phyloP scores from a whole-genome alignment of 2,113 vertebrate species.

The Indri indri region DNA sequence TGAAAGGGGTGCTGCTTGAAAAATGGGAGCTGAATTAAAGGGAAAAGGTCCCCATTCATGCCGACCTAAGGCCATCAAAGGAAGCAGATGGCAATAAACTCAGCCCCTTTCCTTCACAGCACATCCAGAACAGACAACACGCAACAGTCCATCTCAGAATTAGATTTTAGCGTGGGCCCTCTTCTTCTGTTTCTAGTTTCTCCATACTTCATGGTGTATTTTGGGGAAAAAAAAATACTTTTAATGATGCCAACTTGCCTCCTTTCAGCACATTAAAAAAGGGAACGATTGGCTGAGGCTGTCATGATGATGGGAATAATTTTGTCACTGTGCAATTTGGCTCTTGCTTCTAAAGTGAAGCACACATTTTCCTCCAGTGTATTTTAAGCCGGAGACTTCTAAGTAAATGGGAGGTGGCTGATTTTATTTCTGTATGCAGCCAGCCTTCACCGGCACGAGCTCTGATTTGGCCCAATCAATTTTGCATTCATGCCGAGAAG shows the following conservation, averaged over 20 bases:
- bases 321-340: slow-evolving; percentile 74
- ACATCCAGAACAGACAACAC: neutral
- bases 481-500: slow-evolving; percentile 68
- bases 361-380: slow-evolving; percentile 40
- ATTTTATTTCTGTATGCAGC: slow-evolving; percentile 68
- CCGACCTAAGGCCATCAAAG: neutral
- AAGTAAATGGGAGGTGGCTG: slow-evolving; percentile 72
- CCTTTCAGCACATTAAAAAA: slow-evolving; percentile 70
- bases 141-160: slow-evolving; percentile 39
- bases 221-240: slow-evolving; percentile 60
- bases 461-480: slow-evolving; percentile 75
- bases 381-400: slow-evolving; percentile 69
- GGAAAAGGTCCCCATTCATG: neutral
- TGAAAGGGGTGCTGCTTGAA: neutral
- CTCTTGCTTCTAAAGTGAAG: slow-evolving; percentile 64
- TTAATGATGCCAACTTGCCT: slow-evolving; percentile 70
- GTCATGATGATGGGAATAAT: slow-evolving; percentile 65
- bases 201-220: slow-evolving; percentile 60
- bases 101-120: neutral
- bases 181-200: slow-evolving; percentile 56
- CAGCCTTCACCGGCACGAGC: slow-evolving; percentile 61
- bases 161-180: neutral
- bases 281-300: slow-evolving; percentile 42
- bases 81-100: neutral
- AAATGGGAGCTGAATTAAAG: neutral